phyloP scores from a whole-genome alignment of 2,113 vertebrate genomes.

The Carassius gibelio region DNA sequence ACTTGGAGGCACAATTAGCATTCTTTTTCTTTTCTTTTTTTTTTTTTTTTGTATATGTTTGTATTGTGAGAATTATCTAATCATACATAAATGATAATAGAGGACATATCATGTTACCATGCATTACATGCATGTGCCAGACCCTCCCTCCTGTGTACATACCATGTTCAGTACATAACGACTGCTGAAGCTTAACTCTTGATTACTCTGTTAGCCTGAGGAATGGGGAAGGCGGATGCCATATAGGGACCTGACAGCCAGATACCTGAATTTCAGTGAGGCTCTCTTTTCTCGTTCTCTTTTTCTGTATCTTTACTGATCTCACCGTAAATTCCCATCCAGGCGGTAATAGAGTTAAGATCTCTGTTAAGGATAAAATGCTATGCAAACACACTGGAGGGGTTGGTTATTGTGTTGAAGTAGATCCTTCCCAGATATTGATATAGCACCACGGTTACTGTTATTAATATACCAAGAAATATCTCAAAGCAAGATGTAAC shows the following conservation, averaged over 20 bases:
- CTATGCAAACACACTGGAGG: slow-evolving; percentile 45
- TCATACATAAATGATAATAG: slow-evolving; percentile 70
- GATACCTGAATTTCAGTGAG: slow-evolving; percentile 35
- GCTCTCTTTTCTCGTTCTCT: slow-evolving; percentile 2
- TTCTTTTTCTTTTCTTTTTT: slow-evolving; percentile 37
- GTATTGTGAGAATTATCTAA: slow-evolving; percentile 75
- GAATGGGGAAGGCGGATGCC: neutral
- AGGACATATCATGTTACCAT: slow-evolving; percentile 71
- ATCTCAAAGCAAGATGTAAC: slow-evolving; percentile 13
- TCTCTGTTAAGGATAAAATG: slow-evolving; percentile 38
- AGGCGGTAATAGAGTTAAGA: slow-evolving; percentile 18
- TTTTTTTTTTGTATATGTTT: slow-evolving; percentile 76
- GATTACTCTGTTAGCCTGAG: slow-evolving; percentile 19
- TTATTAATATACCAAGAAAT: neutral
- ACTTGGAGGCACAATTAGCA: slow-evolving; percentile 70
- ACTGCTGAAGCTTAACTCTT: slow-evolving; percentile 39
- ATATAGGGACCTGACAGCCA: neutral
- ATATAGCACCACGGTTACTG: slow-evolving; percentile 8
- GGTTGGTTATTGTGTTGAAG: slow-evolving; percentile 12
- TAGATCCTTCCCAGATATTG: neutral
- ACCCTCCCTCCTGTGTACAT: slow-evolving; percentile 68
- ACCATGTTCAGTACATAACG: slow-evolving; percentile 51
- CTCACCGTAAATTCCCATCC: slow-evolving; percentile 17
- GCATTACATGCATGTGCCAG: slow-evolving; percentile 74
- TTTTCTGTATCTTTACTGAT: slow-evolving; percentile 5